Base-by-base conservation (phyloP, 2,113 vertebrate species). In the Pangasianodon hypophthalmus region DNA sequence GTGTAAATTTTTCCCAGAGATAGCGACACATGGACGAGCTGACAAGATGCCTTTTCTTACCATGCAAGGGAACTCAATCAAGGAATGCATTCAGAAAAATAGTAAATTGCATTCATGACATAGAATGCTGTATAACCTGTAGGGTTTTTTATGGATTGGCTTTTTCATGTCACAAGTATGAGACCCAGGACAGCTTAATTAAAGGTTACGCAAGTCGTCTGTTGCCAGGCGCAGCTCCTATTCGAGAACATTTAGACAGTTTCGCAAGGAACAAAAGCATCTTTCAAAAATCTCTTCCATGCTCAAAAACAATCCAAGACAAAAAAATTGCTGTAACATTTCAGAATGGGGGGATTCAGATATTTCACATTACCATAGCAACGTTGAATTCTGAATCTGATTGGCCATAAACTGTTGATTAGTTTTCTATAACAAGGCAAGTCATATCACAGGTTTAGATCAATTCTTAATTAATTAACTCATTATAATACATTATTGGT, bases 151-250 rank as follows among this genome's bases (percentile, higher is more conserved):
- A 62, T 5, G 44, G 46, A 73, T 41, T 14, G 24, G 37, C 82
- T 75, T 86, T 67, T 89, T 67, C 84, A 41, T 80, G 58, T 67
- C 71, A 77, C 54, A 29, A 85, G 54, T 52, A 81, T 32, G 9
- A 69, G 84, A 88, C 60, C 37, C 46, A 75, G 77, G 41, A 87
- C 46, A 52, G 11, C 84, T 77, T 87, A 89, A 87, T 88, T 84
- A 77, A 85, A 88, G n/a, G 82, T 88, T 90, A 58, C 41, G 19
- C 18, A 86, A 89, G 69, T 88, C 71, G 71, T 89, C 81, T 85
- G 81, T 81, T 87, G 79, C 84, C 81, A 80, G 50, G 7, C 48
- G 77, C 73, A 82, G 69, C 71, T 83, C 77, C 85, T 26, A 58
- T 64, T 46, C 82, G 2, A 48, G 81, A 73, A 18, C 37, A 37